Percentiles rank a stretch among this genome's conserved stretches.
Evolutionary conservation across 2,113 vertebrate genomes (phyloP).

Genomic region (Alexandromys fortis): DNA sequence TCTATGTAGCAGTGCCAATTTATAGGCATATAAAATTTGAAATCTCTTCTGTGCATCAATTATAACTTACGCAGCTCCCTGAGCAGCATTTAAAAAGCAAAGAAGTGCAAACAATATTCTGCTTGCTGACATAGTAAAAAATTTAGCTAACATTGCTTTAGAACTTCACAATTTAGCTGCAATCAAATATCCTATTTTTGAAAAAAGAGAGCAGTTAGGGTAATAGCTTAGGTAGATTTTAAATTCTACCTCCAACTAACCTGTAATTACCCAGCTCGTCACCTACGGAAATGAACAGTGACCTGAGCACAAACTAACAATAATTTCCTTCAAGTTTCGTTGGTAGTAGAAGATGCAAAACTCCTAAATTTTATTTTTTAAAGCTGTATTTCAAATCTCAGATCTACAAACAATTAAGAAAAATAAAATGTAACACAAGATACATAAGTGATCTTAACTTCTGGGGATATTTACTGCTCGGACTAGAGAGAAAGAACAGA

Average conservation of each 20-base stretch:
- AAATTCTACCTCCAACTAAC: slow-evolving; percentile 52
- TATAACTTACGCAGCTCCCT: slow-evolving; percentile 75
- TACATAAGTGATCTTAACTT: background rate
- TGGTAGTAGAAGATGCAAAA: background rate
- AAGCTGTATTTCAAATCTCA: slow-evolving; percentile 41
- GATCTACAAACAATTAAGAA: background rate
- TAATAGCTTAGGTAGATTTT: slow-evolving; percentile 50
- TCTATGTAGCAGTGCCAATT: slow-evolving; percentile 71
- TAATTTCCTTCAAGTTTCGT: slow-evolving; percentile 28
- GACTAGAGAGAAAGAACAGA: background rate
- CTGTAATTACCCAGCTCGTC: slow-evolving; percentile 54
- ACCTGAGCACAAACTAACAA: background rate
- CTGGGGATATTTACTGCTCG: background rate
- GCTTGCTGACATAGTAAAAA: slow-evolving; percentile 84
- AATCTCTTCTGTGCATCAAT: slow-evolving; percentile 81
- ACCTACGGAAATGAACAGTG: background rate
- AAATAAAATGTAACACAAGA: slow-evolving; percentile 16
- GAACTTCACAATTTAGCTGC: slow-evolving; percentile 74
- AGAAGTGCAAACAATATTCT: slow-evolving; percentile 83
- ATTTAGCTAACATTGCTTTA: slow-evolving; percentile 77
- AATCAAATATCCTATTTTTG: slow-evolving; percentile 75
- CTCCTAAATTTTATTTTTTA: background rate
- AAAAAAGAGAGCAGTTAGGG: slow-evolving; percentile 21
- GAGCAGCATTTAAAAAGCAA: slow-evolving; percentile 83
- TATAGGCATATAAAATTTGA: slow-evolving; percentile 82